These are phyloP conservation scores for Protaetia brevitarsis DNA, from an alignment of 1,140 invertebrate species.

Conservation along the genomic window DNA sequence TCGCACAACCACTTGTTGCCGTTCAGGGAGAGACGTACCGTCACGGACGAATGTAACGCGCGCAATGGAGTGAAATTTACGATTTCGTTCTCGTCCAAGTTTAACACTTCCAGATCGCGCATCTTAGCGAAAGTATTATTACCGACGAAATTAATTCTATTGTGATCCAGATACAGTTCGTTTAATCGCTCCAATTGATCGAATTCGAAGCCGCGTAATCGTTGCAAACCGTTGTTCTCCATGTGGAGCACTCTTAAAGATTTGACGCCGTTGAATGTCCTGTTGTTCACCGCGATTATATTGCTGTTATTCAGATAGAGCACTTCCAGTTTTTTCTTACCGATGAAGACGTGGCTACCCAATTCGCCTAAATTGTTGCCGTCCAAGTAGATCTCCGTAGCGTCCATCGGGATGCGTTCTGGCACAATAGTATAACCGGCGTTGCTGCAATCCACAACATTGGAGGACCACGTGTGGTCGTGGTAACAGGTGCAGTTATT, in stretches of 20 bases:
- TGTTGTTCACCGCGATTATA: constrained; percentile 74
- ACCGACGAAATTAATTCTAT: constrained; percentile 67
- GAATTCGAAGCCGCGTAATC: constrained; percentile 74
- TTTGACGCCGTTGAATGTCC: constrained; percentile 79
- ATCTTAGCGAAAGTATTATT: constrained; percentile 74
- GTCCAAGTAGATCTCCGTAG: constrained; percentile 84
- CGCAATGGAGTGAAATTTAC: constrained; percentile 73
- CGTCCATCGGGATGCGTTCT: constrained; percentile 82
- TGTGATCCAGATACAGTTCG: constrained; percentile 81
- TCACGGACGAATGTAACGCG: constrained; percentile 56
- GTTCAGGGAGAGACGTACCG: constrained; percentile 61
- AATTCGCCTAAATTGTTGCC: constrained; percentile 78
- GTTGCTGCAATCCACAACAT: constrained; percentile 84
- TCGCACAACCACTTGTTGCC: constrained; percentile 74
- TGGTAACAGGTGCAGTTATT: constrained; percentile 83
- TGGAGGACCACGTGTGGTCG: constrained; percentile 86
- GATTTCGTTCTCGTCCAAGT: constrained; percentile 77
- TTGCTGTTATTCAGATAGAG: constrained; percentile 80
- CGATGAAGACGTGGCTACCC: constrained; percentile 81
- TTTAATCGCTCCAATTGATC: constrained; percentile 67
- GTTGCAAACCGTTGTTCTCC: constrained; percentile 74
- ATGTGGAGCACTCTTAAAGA: constrained; percentile 74
- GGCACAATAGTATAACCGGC: constrained; percentile 70
- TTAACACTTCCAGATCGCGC: constrained; percentile 70
- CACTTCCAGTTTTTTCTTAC: constrained; percentile 78